Percentiles rank a stretch among this genome's conserved stretches.
Conservation (phyloP, 1,140 invertebrate species). For the Ridgeia piscesae region DNA sequence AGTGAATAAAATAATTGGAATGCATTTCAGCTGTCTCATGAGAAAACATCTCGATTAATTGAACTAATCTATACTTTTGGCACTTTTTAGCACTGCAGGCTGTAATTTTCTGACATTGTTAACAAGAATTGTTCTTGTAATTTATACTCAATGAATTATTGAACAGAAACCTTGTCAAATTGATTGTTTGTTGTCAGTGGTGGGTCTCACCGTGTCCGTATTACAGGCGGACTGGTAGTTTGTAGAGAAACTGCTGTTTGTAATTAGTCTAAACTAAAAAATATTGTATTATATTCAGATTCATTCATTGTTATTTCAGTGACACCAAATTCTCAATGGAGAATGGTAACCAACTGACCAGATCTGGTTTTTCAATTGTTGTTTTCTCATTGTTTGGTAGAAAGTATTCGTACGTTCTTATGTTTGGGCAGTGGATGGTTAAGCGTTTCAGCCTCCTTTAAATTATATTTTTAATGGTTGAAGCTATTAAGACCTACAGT, state of each 20-base stretch:
- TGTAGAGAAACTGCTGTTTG: neutral
- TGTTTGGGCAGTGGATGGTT: too few species aligned
- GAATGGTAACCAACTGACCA: neutral
- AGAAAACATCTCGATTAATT: neutral
- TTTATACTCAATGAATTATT: neutral
- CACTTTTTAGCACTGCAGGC: neutral
- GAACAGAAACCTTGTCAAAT: neutral
- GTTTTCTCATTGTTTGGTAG: neutral
- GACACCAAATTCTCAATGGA: neutral
- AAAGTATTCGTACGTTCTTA: too few species aligned
- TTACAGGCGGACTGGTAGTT: neutral
- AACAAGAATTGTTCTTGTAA: neutral
- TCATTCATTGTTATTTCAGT: too few species aligned
- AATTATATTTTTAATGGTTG: too few species aligned
- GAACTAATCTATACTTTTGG: neutral
- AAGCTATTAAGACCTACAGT: too few species aligned
- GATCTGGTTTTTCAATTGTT: neutral
- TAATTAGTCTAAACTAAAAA: neutral
- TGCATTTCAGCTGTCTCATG: neutral
- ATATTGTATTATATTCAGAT: neutral
- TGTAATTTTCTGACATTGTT: neutral
- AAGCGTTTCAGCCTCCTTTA: too few species aligned
- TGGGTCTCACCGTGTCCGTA: too few species aligned
- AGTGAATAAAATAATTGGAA: neutral
- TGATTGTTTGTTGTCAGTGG: too few species aligned